phyloP scores from a whole-genome alignment of 1,140 invertebrate species.

The Hycleus cichorii region DNA sequence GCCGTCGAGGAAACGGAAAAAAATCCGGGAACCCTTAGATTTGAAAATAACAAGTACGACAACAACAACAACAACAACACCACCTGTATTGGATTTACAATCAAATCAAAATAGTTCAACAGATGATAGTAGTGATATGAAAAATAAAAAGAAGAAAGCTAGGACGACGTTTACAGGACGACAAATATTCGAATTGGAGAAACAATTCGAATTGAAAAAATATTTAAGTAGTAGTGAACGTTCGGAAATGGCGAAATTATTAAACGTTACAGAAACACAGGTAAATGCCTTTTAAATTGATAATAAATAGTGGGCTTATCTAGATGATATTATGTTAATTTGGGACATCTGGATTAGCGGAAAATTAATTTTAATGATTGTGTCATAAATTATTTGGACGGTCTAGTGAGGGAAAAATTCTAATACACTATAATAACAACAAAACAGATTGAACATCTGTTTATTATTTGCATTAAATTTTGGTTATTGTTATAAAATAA shows the following conservation, averaged over 20 bases:
- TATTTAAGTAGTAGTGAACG: slow-evolving; percentile 92
- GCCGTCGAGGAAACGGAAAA: slow-evolving; percentile 39
- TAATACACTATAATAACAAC: too few relatives aligned
- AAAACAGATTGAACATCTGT: too few relatives aligned
- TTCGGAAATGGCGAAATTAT: slow-evolving; percentile 85
- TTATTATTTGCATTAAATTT: too few relatives aligned
- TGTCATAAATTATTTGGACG: too few relatives aligned
- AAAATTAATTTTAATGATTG: too few relatives aligned
- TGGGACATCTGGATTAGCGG: too few relatives aligned
- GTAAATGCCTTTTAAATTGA: slow-evolving; percentile 43
- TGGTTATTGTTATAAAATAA: too few relatives aligned
- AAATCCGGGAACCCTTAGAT: slow-evolving; percentile 33
- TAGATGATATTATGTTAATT: too few relatives aligned
- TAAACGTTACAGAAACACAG: slow-evolving; percentile 94
- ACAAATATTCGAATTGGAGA: slow-evolving; percentile 94
- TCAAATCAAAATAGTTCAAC: slow-evolving; percentile 36
- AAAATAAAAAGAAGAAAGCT: slow-evolving; percentile 85
- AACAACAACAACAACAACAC: not conserved
- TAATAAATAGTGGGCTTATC: too few relatives aligned
- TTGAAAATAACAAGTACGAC: slow-evolving; percentile 20
- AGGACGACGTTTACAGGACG: slow-evolving; percentile 90
- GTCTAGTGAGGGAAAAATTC: too few relatives aligned
- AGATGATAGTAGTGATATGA: slow-evolving; percentile 51
- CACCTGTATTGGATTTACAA: not conserved
- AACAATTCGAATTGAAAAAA: slow-evolving; percentile 93